Evolutionary conservation across 2,888 invertebrate genomes (phyloP).

Genomic region (Fabriciana adippe): DNA sequence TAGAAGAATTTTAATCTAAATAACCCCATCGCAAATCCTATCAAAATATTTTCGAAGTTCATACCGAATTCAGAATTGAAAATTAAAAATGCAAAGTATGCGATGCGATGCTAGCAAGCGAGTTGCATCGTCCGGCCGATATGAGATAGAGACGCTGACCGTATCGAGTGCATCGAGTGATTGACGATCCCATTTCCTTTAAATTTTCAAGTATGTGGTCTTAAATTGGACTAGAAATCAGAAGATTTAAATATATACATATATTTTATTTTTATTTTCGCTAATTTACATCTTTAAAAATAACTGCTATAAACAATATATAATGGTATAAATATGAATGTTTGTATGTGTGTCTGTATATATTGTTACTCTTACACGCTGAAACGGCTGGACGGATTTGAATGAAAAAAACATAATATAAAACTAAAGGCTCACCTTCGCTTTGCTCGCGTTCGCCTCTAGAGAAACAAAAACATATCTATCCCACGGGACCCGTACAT

Average conservation of each 20-base stretch:
- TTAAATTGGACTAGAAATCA: not conserved
- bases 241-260: not conserved
- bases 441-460: no score
- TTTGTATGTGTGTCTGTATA: no score
- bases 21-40: not conserved
- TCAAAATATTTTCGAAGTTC: slow-evolving; percentile 9
- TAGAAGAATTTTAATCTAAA: not conserved
- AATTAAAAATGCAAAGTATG: slow-evolving; percentile 38
- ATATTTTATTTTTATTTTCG: not conserved
- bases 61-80: slow-evolving; percentile 29
- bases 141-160: slow-evolving; percentile 23
- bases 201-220: slow-evolving; percentile 17
- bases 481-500: no score
- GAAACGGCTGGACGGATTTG: no score
- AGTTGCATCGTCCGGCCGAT: slow-evolving; percentile 11
- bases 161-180: slow-evolving; percentile 22
- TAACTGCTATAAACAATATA: no score
- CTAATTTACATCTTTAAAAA: no score
- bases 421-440: no score
- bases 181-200: slow-evolving; percentile 13
- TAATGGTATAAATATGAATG: no score
- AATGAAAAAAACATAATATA: no score
- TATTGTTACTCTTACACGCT: no score
- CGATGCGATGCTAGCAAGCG: slow-evolving; percentile 24
- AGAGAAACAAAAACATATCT: no score